A percentile compares a stretch with the other conserved stretches of the same genome.
phyloP scores from a whole-genome alignment of 2,888 invertebrate species.

The Aspidiotus rigidus region DNA sequence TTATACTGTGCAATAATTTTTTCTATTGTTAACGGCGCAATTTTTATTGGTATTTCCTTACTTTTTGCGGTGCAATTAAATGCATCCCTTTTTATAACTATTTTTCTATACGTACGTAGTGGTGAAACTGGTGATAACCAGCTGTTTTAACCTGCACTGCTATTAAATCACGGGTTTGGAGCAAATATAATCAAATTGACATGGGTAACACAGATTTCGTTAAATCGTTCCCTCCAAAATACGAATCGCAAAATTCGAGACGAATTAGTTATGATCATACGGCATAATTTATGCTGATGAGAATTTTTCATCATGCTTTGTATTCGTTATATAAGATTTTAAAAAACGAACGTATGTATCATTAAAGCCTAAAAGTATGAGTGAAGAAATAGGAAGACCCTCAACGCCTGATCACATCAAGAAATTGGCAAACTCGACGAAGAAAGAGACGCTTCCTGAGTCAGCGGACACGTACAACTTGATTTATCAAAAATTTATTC shows the following conservation, averaged over 20 bases:
- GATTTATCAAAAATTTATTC: not conserved
- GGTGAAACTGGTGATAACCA: not conserved
- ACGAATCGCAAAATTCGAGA: no score
- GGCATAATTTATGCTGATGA: no score
- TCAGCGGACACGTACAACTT: not conserved
- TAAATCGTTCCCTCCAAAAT: no score
- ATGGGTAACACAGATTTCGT: not conserved
- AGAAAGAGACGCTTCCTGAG: no score
- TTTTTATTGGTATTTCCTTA: no score
- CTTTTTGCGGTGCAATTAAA: no score
- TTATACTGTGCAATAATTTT: no score
- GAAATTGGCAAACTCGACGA: not conserved
- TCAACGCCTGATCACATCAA: not conserved
- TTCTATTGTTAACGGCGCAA: no score
- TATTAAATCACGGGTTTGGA: not conserved
- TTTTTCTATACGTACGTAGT: not conserved
- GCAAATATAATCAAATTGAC: not conserved
- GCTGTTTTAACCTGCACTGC: not conserved
- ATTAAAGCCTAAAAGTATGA: not conserved
- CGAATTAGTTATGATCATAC: not conserved
- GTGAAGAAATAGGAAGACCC: not conserved
- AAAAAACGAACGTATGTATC: not conserved
- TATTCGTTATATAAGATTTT: not conserved
- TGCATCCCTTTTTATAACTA: no score
- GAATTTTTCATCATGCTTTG: no score